phyloP scores from a whole-genome alignment of 2,113 vertebrate species.

The Eudyptes chrysolophus region DNA sequence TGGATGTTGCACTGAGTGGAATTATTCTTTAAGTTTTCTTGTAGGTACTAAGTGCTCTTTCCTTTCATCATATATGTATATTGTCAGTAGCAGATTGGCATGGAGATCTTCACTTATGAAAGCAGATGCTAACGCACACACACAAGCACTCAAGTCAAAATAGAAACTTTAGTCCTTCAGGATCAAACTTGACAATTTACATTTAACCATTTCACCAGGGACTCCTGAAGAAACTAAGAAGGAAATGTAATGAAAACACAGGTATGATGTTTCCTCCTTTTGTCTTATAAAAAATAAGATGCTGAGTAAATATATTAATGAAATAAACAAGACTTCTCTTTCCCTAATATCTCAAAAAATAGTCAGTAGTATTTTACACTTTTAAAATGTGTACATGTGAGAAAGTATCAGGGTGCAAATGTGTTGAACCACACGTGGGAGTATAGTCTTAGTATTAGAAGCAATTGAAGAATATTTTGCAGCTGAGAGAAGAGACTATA shows the following conservation, averaged over 20 bases:
- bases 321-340: neutral
- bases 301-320: neutral
- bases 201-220: neutral
- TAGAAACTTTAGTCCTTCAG: neutral
- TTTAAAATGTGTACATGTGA: neutral
- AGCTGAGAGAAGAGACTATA: neutral
- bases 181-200: neutral
- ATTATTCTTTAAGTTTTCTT: neutral
- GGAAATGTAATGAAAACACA: neutral
- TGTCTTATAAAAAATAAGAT: neutral
- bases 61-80: neutral
- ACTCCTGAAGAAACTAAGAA: neutral
- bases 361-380: neutral
- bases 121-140: neutral
- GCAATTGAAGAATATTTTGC: neutral
- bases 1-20: neutral
- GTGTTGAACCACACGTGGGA: neutral
- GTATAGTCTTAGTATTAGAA: neutral
- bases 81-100: neutral
- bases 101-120: neutral
- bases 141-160: neutral
- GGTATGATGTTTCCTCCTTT: neutral
- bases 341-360: neutral
- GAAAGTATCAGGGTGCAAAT: neutral
- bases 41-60: neutral